Conservation (phyloP, 2,888 invertebrate species). For the Tanytarsus gracilentus region DNA sequence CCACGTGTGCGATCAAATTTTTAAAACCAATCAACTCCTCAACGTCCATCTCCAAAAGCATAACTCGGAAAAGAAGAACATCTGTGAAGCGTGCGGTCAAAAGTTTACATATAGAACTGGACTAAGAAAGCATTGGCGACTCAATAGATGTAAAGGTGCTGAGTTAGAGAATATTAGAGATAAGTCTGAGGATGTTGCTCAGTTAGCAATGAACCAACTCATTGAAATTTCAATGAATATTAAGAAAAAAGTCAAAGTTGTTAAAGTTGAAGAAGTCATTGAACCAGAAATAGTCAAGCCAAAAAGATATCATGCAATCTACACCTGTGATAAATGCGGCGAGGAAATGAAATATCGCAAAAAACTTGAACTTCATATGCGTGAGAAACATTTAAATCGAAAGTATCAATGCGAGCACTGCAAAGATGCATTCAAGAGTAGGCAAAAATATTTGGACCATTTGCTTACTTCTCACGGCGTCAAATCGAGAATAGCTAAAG, state of each 20-base stretch:
- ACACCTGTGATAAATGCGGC: conserved; percentile 14
- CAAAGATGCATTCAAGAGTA: not conserved
- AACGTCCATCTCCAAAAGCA: conserved; percentile 17
- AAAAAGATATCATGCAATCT: not conserved
- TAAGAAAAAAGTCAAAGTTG: not conserved
- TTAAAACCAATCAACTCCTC: conserved; percentile 1
- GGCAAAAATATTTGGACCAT: not conserved
- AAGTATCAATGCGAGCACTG: not conserved
- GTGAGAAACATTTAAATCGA: not conserved
- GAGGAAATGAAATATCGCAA: not conserved
- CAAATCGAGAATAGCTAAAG: not conserved
- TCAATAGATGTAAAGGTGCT: conserved; percentile 21
- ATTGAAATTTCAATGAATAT: not conserved
- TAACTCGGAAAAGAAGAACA: not conserved
- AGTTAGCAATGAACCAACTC: not conserved
- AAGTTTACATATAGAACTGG: conserved; percentile 14
- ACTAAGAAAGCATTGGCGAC: conserved; percentile 3
- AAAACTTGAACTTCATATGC: not conserved
- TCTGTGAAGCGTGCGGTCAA: conserved; percentile 8
- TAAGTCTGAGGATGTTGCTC: not conserved
- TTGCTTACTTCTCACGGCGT: not conserved
- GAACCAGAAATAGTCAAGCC: not conserved
- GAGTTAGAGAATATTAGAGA: not conserved
- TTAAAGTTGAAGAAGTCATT: not conserved
- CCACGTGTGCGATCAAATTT: conserved; percentile 14